These are phyloP conservation scores for Adelges cooleyi DNA, from an alignment of 1,140 invertebrate genomes.

Conservation along the genomic window DNA sequence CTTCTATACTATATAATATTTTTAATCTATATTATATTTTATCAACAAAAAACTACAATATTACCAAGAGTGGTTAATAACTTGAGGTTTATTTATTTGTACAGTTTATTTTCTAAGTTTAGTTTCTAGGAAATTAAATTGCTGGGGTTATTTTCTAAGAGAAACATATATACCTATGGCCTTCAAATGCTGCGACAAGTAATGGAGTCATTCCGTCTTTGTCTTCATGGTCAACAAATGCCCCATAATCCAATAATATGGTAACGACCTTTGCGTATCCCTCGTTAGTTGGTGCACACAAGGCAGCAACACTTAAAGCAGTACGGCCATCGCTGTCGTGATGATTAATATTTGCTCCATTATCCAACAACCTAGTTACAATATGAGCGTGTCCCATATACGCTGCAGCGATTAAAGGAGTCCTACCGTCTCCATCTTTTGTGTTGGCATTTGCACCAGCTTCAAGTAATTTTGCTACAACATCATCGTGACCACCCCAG, in stretches of 20 bases:
- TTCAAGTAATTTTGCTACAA: constrained; percentile 53
- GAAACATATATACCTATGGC: constrained; percentile 51
- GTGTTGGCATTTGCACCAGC: constrained; percentile 45
- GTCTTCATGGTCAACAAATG: constrained; percentile 76
- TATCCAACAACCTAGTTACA: constrained; percentile 69
- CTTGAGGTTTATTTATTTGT: no score
- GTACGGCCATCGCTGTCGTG: constrained; percentile 83
- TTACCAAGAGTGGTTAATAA: no score
- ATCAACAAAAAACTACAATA: no score
- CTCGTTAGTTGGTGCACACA: constrained; percentile 79
- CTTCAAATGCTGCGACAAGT: constrained; percentile 87
- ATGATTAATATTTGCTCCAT: constrained; percentile 74
- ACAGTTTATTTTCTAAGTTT: no score
- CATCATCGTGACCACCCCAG: constrained; percentile 69
- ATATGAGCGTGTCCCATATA: constrained; percentile 90
- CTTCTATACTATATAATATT: no score
- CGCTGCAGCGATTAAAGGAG: constrained; percentile 77
- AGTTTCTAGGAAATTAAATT: no score
- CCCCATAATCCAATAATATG: constrained; percentile 70
- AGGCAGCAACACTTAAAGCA: constrained; percentile 77
- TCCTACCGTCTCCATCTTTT: constrained; percentile 74
- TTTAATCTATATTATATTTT: no score
- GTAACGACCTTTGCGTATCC: constrained; percentile 58
- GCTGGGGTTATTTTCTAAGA: no score
- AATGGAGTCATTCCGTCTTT: constrained; percentile 87